Base-by-base conservation (phyloP, 2,797 vertebrate species). In the Acropternis orthonyx region DNA sequence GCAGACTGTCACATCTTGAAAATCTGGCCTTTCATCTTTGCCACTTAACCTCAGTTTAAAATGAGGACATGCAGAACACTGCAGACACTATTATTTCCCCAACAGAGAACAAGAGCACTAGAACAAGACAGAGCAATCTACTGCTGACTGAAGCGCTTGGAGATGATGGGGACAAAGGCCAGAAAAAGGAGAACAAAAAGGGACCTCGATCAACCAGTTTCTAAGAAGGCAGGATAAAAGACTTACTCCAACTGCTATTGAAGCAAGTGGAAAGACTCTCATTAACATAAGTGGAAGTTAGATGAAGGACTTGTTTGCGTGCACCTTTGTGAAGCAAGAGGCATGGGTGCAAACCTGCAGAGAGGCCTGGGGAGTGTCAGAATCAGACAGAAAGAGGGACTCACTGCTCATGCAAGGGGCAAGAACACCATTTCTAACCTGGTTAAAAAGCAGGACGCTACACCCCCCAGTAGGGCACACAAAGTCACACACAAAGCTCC, bases 221-320 rank as follows among this genome's bases (percentile, higher is more conserved):
- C 61, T 61, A 78, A 52, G 52, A 46, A 67, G 21, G 48, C 52
- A 76, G 85, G 78, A 92, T 95, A 34, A 94, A 91, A 95, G 79
- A 34, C 54, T 76, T 0, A 0, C 27, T 87, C 41, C 3, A 9
- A 46, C 51, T 68, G n/a, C 26, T 48, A 52, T 0, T 76, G 46
- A 82, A 69, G 21, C 30, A 32, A 85, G 59, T 32, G 22, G 41
- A 52, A 79, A 82, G 44, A 71, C 22, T 72, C 62, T 49, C 51
- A 71, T 55, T 1, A 13, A 65, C 51, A 61, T 58, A 34, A 94
- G 74, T 54, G 30, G 34, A 51, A 86, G 39, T 36, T 34, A 92
- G 80, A 66, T 59, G 66, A 93, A 81, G 48, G 59, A 9, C 26
- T 88, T 67, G 46, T 81, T 86, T 92, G 51, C 54, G 14, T 63